Conservation (phyloP, 1,140 invertebrate species). For the Orius laevigatus region DNA sequence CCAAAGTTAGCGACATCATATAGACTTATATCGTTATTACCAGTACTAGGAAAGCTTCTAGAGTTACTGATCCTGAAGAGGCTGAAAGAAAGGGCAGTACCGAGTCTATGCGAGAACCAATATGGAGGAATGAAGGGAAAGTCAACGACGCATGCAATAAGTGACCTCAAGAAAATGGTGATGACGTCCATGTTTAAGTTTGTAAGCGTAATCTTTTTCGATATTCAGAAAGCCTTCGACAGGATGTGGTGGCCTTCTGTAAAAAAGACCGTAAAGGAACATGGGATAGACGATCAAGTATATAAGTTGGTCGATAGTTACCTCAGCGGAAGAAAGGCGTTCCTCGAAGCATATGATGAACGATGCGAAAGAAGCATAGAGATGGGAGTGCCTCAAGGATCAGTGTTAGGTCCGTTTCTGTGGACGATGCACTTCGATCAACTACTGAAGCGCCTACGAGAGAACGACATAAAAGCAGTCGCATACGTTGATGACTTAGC, state of each 20-base stretch:
- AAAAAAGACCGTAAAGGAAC: background rate
- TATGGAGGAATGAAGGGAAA: background rate
- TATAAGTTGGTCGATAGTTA: background rate
- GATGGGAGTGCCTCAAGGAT: too few relatives aligned
- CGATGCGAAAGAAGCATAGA: background rate
- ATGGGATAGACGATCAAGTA: background rate
- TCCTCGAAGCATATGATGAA: background rate
- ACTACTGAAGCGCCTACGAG: background rate
- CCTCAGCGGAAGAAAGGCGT: background rate
- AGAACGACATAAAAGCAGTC: background rate
- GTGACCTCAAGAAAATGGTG: background rate
- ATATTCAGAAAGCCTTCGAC: background rate
- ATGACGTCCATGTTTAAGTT: background rate
- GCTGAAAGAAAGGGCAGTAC: background rate
- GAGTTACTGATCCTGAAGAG: background rate
- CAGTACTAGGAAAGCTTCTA: background rate
- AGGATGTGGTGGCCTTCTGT: background rate
- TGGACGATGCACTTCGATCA: background rate
- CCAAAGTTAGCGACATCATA: background rate
- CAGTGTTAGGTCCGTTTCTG: too few relatives aligned
- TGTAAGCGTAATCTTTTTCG: background rate
- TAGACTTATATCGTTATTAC: background rate
- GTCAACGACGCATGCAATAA: background rate
- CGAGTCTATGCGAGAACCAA: background rate
- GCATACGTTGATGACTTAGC: constrained; percentile 1